Base-by-base conservation (phyloP, 2,888 invertebrate genomes). In the Muschampia plurimacula region DNA sequence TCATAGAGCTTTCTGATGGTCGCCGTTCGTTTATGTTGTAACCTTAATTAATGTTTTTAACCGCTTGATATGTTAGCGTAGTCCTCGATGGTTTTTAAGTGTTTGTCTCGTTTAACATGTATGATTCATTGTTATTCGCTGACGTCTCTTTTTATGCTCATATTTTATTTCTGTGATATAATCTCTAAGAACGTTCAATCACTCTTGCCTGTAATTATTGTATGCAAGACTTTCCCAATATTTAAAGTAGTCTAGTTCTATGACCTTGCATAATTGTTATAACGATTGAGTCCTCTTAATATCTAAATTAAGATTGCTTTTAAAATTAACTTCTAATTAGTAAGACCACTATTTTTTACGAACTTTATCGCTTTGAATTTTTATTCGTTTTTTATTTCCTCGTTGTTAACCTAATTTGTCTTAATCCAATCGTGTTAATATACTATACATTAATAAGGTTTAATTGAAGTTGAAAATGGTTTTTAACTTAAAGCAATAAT, bases 11-110 rank as follows among this genome's bases (percentile, higher is more conserved):
- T 93, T 93, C 86, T 89, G 92, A 86, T 85, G 86, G 83, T 83
- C 85, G 87, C 88, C 82, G 81, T 87, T 85, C 84, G 84, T 89
- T 90, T 88, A 85, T 86, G 87, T 85, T 86, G 89, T 92, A 93
- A 87, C 91, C 90, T 92, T 93, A 93, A 93, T 93, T 93, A 91
- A 90, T 90, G 91, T 86, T 89, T 88, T 88, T 82, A 83, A 84
- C 77, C 82, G 80, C 82, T 86, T 86, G 85, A 85, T 85, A 81
- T 81, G 83, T 83, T 79, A 78, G 83, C 82, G 82, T 83, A 81
- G 83, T 85, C 83, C 84, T 88, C 82, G 82, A 78, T 75, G 80
- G 76, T 79, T 78, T 79, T 84, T 77, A 77, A 79, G 82, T 77
- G 76, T 78, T 79, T 75, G 76, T 83, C 77, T 83, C 82, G 79